phyloP scores from a whole-genome alignment of 2,888 invertebrate species.

The Leptinotarsa tumamoca region DNA sequence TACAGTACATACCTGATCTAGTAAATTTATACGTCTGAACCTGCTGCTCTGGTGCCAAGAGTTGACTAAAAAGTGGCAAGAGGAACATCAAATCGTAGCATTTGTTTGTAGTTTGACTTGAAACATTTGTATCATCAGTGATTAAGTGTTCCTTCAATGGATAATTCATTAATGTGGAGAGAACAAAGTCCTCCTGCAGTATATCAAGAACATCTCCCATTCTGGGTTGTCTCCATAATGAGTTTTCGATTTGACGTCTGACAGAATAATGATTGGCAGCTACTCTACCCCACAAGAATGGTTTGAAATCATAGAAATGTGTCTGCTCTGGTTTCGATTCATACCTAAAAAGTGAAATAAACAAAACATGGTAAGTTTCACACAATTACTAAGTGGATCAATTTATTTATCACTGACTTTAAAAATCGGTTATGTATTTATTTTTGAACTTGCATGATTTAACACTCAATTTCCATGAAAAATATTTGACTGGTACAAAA shows the following conservation, averaged over 20 bases:
- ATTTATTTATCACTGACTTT: no score
- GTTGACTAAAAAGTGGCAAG: conserved; percentile 80
- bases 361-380: neutral
- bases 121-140: conserved; percentile 50
- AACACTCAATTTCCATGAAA: no score
- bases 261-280: conserved; percentile 84
- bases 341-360: conserved; percentile 53
- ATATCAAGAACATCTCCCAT: conserved; percentile 80
- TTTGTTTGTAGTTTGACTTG: conserved; percentile 29
- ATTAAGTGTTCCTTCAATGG: conserved; percentile 65
- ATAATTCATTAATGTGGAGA: conserved; percentile 77
- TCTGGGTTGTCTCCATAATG: conserved; percentile 79
- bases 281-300: conserved; percentile 86
- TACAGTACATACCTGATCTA: conserved; percentile 59
- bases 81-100: conserved; percentile 88
- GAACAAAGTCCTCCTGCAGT: conserved; percentile 74
- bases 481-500: neutral
- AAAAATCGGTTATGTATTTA: no score
- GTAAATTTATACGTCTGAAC: conserved; percentile 79
- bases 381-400: no score
- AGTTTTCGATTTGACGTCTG: conserved; percentile 70
- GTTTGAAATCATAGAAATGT: conserved; percentile 68
- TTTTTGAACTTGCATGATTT: no score
- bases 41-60: conserved; percentile 80
- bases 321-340: conserved; percentile 57